These are phyloP conservation scores for Ptychoptera albimana DNA, from an alignment of 2,888 invertebrate genomes.

Conservation along the genomic window DNA sequence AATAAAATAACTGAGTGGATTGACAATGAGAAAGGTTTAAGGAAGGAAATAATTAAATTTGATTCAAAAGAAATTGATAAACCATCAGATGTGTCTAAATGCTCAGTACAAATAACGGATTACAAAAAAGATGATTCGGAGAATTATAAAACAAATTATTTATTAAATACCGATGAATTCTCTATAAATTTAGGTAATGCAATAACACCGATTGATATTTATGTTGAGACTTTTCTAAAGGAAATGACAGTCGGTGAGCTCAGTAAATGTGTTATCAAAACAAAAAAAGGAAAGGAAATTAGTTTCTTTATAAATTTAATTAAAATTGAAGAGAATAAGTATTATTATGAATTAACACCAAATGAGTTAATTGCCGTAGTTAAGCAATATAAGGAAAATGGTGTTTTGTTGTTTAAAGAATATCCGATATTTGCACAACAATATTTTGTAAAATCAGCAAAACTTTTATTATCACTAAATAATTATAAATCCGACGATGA, in stretches of 20 bases:
- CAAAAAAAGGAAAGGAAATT: conserved; percentile 18
- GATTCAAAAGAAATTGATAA: conserved; percentile 21
- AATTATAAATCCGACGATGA: conserved; percentile 34
- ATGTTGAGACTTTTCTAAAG: conserved; percentile 31
- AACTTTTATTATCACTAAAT: conserved; percentile 48
- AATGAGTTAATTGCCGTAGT: conserved; percentile 29
- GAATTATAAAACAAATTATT: conserved; percentile 16
- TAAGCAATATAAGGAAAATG: conserved; percentile 31
- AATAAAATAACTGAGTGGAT: no score
- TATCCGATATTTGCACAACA: conserved; percentile 53
- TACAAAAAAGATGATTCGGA: conserved; percentile 16
- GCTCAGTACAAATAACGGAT: conserved; percentile 19
- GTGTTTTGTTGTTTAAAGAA: conserved; percentile 45
- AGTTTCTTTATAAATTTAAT: conserved; percentile 26
- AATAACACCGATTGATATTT: conserved; percentile 30
- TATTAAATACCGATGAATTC: conserved; percentile 9
- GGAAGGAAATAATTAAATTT: conserved; percentile 20
- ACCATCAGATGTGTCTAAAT: conserved; percentile 20
- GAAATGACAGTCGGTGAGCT: conserved; percentile 33
- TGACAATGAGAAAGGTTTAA: conserved; percentile 18
- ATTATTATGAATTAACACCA: conserved; percentile 30
- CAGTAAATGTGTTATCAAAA: conserved; percentile 28
- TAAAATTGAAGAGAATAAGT: conserved; percentile 24
- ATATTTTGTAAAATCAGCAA: conserved; percentile 56
- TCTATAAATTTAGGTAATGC: conserved; percentile 29